Evolutionary conservation across 2,113 vertebrate genomes (phyloP).

Genomic region (Lucifuga dentata): DNA sequence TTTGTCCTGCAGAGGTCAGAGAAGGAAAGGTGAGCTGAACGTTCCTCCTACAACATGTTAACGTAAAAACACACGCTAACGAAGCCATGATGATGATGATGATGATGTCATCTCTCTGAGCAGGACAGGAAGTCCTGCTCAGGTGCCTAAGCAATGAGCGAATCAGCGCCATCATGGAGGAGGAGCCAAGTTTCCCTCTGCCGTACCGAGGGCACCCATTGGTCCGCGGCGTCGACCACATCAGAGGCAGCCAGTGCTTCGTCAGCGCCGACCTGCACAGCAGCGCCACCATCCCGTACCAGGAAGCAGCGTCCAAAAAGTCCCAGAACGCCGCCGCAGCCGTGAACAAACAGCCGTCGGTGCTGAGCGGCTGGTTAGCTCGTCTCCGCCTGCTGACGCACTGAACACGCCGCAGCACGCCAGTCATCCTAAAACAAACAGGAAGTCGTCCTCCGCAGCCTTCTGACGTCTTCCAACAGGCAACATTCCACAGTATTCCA

Average conservation of each 20-base stretch:
- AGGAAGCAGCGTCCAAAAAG: slow-evolving; percentile 85
- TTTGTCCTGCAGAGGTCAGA: slow-evolving; percentile 80
- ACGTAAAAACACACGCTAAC: neutral
- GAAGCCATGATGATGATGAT: too few species aligned
- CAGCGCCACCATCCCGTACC: slow-evolving; percentile 91
- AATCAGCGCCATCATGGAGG: slow-evolving; percentile 91
- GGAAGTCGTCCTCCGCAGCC: too few species aligned
- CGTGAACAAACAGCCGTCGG: slow-evolving; percentile 63
- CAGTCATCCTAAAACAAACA: too few species aligned
- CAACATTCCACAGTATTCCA: too few species aligned
- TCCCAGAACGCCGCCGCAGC: slow-evolving; percentile 27
- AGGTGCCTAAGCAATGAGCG: slow-evolving; percentile 94
- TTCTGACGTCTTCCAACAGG: too few species aligned
- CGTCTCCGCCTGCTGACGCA: slow-evolving; percentile 92
- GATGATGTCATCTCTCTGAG: neutral
- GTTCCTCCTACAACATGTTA: too few species aligned
- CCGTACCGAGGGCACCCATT: slow-evolving; percentile 83
- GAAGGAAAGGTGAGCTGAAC: slow-evolving; percentile 86
- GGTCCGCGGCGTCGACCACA: slow-evolving; percentile 90
- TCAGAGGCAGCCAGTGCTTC: slow-evolving; percentile 89
- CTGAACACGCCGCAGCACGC: too few species aligned
- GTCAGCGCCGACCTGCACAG: slow-evolving; percentile 88
- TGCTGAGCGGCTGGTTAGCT: slow-evolving; percentile 90
- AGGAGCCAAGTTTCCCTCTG: slow-evolving; percentile 78
- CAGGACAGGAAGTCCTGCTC: slow-evolving; percentile 88